Conservation (phyloP, 2,888 invertebrate genomes). For the Hydropsyche betteni region DNA sequence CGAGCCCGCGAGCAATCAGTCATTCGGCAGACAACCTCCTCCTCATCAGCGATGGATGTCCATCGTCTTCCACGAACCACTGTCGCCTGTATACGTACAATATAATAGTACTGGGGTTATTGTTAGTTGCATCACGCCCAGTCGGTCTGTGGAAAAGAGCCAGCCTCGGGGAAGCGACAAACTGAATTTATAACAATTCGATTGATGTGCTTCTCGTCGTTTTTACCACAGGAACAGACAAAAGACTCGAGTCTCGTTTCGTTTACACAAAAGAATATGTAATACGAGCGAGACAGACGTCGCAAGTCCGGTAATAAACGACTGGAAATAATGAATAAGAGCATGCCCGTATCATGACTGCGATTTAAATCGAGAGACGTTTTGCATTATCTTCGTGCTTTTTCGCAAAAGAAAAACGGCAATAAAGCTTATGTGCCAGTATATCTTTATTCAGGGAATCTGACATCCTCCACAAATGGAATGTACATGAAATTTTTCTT, state of each 20-base stretch:
- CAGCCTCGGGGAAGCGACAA: constrained; percentile 22
- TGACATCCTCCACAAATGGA: background rate
- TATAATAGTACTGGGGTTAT: background rate
- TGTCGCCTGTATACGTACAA: background rate
- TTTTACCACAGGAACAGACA: too few species aligned
- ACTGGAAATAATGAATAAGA: constrained; percentile 14
- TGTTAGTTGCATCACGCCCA: constrained; percentile 32
- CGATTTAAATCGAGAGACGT: constrained; percentile 16
- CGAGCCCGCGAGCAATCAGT: constrained; percentile 35
- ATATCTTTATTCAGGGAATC: constrained; percentile 7
- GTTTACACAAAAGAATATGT: too few species aligned
- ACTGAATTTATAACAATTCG: constrained; percentile 22
- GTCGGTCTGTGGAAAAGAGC: background rate
- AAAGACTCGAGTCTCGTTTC: too few species aligned
- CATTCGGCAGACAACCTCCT: constrained; percentile 33
- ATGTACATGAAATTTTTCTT: constrained; percentile 4
- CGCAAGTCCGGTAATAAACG: background rate
- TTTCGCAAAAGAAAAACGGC: constrained; percentile 9
- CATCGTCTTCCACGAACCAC: constrained; percentile 9
- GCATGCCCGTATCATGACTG: background rate
- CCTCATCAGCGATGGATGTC: constrained; percentile 17
- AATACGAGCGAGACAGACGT: too few species aligned
- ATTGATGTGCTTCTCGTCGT: constrained; percentile 1
- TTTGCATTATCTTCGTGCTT: constrained; percentile 9
- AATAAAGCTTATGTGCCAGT: constrained; percentile 14